These are phyloP conservation scores for Phania funesta DNA, from an alignment of 2,888 invertebrate genomes.

Conservation along the genomic window DNA sequence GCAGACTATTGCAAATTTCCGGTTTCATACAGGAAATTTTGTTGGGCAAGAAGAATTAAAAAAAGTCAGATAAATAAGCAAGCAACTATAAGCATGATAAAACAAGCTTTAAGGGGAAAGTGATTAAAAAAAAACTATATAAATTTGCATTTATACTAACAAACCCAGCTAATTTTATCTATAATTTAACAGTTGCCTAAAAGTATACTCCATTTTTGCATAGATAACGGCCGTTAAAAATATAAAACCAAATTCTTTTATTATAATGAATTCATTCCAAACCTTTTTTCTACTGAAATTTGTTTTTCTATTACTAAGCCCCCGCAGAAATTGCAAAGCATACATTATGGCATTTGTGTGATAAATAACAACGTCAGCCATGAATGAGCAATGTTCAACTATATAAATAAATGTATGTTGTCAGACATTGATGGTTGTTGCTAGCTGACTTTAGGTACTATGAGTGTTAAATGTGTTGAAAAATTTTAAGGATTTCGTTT, in stretches of 20 bases:
- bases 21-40: constrained; percentile 50
- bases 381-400: constrained; percentile 31
- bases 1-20: constrained; percentile 69
- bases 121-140: neutral
- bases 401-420: constrained; percentile 3
- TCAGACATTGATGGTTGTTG: constrained; percentile 39
- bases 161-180: constrained; percentile 1
- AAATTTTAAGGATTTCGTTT: constrained; percentile 26
- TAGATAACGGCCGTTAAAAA: neutral
- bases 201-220: neutral
- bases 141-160: neutral
- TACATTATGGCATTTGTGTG: constrained; percentile 42
- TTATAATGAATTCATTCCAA: neutral
- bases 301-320: constrained; percentile 1
- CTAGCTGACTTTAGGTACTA: neutral
- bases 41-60: constrained; percentile 26
- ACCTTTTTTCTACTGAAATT: neutral
- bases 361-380: constrained; percentile 31
- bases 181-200: constrained; percentile 25
- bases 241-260: neutral
- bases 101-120: neutral
- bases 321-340: constrained; percentile 1
- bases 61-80: neutral
- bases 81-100: neutral
- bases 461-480: constrained; percentile 40